Evolutionary conservation across 2,888 invertebrate species (phyloP).

Genomic region (Caenorhabditis panamensis): DNA sequence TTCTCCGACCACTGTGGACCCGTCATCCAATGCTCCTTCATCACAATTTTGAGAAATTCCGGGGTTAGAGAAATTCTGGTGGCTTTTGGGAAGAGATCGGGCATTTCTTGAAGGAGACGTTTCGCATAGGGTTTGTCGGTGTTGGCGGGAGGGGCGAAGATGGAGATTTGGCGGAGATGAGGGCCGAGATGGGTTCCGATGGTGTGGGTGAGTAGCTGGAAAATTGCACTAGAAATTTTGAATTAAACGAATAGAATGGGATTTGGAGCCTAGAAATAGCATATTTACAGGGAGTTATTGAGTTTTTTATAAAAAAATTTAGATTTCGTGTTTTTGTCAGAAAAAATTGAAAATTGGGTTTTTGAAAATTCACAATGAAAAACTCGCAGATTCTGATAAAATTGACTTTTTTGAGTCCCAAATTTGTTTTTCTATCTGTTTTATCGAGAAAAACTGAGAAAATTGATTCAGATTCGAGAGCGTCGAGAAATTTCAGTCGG

Average conservation of each 20-base stretch:
- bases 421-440: not conserved
- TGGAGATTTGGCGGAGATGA: slow-evolving; percentile 26
- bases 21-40: not conserved
- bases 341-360: too few species aligned
- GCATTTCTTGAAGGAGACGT: slow-evolving; percentile 19
- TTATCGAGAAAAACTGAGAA: too few species aligned
- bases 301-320: too few species aligned
- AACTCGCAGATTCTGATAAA: too few species aligned
- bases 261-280: too few species aligned
- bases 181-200: slow-evolving; percentile 33
- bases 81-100: slow-evolving; percentile 22
- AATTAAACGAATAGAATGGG: too few species aligned
- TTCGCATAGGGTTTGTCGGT: slow-evolving; percentile 21
- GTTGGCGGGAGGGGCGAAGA: slow-evolving; percentile 30
- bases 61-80: slow-evolving; percentile 11
- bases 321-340: too few species aligned
- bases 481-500: too few species aligned
- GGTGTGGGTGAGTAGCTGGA: slow-evolving; percentile 22
- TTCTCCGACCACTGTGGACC: slow-evolving; percentile 32
- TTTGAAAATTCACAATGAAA: too few species aligned
- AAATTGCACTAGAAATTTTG: too few species aligned
- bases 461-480: too few species aligned
- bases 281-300: too few species aligned
- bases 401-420: not conserved
- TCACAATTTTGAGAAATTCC: slow-evolving; percentile 27